Conservation (phyloP, 2,113 vertebrate species). For the Mixornis gularis region DNA sequence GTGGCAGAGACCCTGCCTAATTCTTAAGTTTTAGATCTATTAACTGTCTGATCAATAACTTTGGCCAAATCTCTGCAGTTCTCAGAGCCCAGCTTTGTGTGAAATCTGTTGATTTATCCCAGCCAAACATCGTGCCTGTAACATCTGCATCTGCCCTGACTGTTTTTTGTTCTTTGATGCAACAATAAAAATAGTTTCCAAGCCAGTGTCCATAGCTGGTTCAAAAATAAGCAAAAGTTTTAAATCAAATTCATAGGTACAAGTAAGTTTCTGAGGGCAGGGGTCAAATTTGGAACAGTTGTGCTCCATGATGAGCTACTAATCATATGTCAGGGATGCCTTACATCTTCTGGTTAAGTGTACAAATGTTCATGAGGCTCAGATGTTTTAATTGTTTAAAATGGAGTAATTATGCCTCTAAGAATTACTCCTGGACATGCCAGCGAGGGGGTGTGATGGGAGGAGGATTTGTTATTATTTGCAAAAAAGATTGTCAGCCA, state of each 20-base stretch:
- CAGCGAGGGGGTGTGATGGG: fast-evolving
- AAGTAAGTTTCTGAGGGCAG: background rate
- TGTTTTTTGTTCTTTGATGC: background rate
- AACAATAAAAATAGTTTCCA: background rate
- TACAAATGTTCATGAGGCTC: background rate
- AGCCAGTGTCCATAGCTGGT: background rate
- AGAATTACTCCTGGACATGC: background rate
- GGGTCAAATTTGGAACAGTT: background rate
- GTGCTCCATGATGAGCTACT: background rate
- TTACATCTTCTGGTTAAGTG: background rate
- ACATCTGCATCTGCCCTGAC: background rate
- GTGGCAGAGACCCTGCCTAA: background rate
- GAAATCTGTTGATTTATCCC: background rate
- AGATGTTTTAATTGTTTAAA: background rate
- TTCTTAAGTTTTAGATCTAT: background rate
- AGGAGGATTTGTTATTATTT: background rate
- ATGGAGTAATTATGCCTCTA: background rate
- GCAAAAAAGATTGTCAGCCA: background rate
- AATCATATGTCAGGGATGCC: background rate
- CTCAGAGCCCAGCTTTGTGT: background rate
- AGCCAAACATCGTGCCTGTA: background rate
- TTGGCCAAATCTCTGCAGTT: background rate
- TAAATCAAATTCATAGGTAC: background rate
- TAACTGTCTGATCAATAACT: background rate
- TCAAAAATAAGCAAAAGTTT: background rate